Conservation (phyloP, 2,888 invertebrate species). For the Apocheima hispidaria region DNA sequence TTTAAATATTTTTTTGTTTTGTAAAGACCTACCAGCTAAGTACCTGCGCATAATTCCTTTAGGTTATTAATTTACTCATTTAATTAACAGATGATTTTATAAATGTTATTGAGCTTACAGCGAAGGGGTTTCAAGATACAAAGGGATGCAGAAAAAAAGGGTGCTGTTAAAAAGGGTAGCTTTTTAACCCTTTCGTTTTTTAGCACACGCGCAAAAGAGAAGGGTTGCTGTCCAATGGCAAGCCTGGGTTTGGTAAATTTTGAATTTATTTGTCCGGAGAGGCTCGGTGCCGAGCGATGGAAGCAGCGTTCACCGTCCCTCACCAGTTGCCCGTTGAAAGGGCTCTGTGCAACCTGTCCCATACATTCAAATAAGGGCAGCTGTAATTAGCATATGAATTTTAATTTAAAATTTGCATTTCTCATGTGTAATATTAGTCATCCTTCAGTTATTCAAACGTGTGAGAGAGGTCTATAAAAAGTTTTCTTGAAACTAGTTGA, state of each 20-base stretch:
- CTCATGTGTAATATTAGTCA: not conserved
- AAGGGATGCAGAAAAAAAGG: slow-evolving; percentile 65
- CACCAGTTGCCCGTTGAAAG: slow-evolving; percentile 65
- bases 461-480: not conserved
- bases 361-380: slow-evolving; percentile 49
- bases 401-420: not conserved
- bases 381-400: slow-evolving; percentile 20
- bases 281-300: slow-evolving; percentile 54
- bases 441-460: not conserved
- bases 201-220: slow-evolving; percentile 84
- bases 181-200: slow-evolving; percentile 82
- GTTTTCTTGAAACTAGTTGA: not conserved
- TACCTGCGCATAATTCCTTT: no score
- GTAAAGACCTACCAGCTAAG: no score
- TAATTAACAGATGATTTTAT: not conserved
- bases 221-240: slow-evolving; percentile 77
- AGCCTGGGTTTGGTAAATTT: slow-evolving; percentile 66
- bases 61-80: not conserved
- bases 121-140: slow-evolving; percentile 49
- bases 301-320: slow-evolving; percentile 53
- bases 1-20: no score
- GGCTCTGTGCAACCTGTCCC: slow-evolving; percentile 61
- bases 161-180: slow-evolving; percentile 72
- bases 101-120: slow-evolving; percentile 5
- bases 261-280: slow-evolving; percentile 73